Percentiles rank a stretch among this genome's conserved stretches.
Evolutionary conservation across 2,888 invertebrate genomes (phyloP).

Genomic region (Drosophila bunnanda): DNA sequence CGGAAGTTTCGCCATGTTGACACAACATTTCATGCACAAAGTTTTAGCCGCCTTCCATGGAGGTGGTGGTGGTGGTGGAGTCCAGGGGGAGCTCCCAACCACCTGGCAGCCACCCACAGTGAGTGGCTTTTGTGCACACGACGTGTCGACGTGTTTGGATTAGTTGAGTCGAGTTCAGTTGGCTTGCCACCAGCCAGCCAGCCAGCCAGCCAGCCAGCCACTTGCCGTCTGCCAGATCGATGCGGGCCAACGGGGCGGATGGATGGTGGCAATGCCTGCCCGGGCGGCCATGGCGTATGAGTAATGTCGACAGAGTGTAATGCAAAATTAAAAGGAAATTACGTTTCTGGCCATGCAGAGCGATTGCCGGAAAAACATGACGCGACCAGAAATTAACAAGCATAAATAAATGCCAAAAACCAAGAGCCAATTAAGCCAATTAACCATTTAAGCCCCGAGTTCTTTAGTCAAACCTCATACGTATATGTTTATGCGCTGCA

Average conservation of each 20-base stretch:
- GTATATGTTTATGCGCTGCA: background rate
- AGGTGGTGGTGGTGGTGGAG: background rate
- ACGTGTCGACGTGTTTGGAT: constrained; percentile 65
- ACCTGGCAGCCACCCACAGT: constrained; percentile 37
- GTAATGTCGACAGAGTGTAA: constrained; percentile 47
- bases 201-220: constrained; percentile 16
- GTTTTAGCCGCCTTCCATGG: constrained; percentile 49
- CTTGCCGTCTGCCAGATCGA: constrained; percentile 37
- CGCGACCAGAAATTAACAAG: constrained; percentile 26
- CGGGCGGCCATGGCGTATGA: constrained; percentile 25
- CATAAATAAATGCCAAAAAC: constrained; percentile 16
- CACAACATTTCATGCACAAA: constrained; percentile 77
- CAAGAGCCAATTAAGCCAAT: constrained; percentile 41
- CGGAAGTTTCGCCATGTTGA: constrained; percentile 81
- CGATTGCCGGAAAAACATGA: constrained; percentile 33
- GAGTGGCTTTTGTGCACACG: constrained; percentile 63
- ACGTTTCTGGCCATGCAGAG: constrained; percentile 33
- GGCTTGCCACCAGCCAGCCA: constrained; percentile 23
- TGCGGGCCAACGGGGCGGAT: constrained; percentile 18
- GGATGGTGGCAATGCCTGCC: constrained; percentile 2
- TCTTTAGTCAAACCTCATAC: background rate
- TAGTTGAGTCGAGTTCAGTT: constrained; percentile 56
- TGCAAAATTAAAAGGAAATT: constrained; percentile 58
- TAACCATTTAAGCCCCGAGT: constrained; percentile 19
- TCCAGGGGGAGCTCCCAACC: constrained; percentile 6